Percentiles rank a stretch among this genome's conserved stretches.
Evolutionary conservation across 37 sponge, comb jelly and placozoan species (phyloP).

Genomic region (Chondrilla cf. caribensis): DNA sequence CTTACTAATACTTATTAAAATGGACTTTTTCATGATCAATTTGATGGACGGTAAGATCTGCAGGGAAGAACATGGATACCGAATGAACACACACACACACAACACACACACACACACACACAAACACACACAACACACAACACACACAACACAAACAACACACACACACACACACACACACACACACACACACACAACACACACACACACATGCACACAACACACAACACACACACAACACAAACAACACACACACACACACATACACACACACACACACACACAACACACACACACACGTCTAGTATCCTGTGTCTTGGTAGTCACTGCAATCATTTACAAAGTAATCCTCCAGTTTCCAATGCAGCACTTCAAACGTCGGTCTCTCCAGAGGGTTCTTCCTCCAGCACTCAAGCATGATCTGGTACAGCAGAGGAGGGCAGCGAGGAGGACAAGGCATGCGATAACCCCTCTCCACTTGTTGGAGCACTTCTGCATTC

Average conservation of each 20-base stretch:
- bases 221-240: background rate
- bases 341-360: constrained; percentile 87
- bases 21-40: too few species aligned
- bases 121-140: too few species aligned
- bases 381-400: constrained; percentile 77
- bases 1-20: too few species aligned
- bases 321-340: constrained; percentile 43
- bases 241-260: background rate
- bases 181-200: too few species aligned
- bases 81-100: too few species aligned
- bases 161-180: too few species aligned
- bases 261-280: background rate
- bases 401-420: constrained; percentile 92
- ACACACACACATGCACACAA: background rate
- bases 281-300: too few species aligned
- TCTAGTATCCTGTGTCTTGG: constrained; percentile 13
- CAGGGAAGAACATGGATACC: too few species aligned
- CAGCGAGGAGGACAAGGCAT: constrained; percentile 77
- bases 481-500: constrained; percentile 76
- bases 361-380: constrained; percentile 85
- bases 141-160: too few species aligned
- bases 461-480: constrained; percentile 78
- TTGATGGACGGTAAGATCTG: too few species aligned
- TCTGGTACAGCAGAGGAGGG: constrained; percentile 78
- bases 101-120: too few species aligned